Conservation (phyloP, 2,888 invertebrate species). For the Cheiracanthium punctorium region DNA sequence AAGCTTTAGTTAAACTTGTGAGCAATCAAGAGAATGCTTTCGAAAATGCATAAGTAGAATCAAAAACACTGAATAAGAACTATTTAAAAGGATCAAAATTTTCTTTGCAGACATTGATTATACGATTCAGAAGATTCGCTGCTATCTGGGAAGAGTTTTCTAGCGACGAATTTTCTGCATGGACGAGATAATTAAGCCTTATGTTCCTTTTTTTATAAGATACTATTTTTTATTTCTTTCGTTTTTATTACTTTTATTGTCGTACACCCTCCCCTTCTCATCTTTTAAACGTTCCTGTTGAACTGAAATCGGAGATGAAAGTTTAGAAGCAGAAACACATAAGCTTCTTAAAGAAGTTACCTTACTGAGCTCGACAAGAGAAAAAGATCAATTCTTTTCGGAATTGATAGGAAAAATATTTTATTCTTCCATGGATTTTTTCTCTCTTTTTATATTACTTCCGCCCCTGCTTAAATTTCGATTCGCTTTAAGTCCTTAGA, state of each 20-base stretch:
- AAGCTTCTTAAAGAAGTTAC: constrained; percentile 38
- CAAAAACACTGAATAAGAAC: too few species aligned
- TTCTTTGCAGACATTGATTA: too few species aligned
- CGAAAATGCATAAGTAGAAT: too few species aligned
- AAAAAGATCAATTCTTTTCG: constrained; percentile 43
- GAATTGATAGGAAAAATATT: constrained; percentile 34
- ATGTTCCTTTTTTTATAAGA: neutral
- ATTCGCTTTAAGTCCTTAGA: too few species aligned
- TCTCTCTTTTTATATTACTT: too few species aligned
- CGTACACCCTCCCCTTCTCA: neutral
- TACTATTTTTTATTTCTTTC: neutral
- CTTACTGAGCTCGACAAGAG: constrained; percentile 14
- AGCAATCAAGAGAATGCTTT: too few species aligned
- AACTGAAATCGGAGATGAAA: neutral
- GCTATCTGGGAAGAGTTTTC: too few species aligned
- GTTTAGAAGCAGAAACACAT: constrained; percentile 24
- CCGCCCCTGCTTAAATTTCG: neutral
- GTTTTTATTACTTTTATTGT: neutral
- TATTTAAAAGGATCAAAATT: too few species aligned
- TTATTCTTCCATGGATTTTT: constrained; percentile 37
- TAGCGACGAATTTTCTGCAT: too few species aligned
- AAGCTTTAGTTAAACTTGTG: too few species aligned
- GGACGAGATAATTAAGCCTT: neutral
- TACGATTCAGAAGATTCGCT: too few species aligned
- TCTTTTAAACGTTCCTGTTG: neutral